Percentiles rank a stretch among this genome's conserved stretches.
Evolutionary conservation across 2,888 invertebrate genomes (phyloP).

Genomic region (Macrophya annulata): DNA sequence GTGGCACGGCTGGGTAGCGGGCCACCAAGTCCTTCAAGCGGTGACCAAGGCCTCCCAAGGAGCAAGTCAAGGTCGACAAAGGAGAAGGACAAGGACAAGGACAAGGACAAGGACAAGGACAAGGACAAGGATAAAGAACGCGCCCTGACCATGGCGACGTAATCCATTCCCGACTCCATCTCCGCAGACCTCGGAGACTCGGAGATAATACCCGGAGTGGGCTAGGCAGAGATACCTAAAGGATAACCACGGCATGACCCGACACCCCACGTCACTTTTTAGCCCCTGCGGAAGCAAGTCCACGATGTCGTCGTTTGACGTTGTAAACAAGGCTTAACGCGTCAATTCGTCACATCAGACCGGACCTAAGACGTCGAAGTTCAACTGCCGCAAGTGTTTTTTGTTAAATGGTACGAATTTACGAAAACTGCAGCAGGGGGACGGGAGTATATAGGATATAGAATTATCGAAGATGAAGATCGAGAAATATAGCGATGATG

Average conservation of each 20-base stretch:
- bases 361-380: neutral
- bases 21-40: conserved; percentile 73
- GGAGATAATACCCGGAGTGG: conserved; percentile 25
- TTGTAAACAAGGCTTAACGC: neutral
- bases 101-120: conserved; percentile 67
- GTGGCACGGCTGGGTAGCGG: conserved; percentile 73
- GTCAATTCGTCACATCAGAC: neutral
- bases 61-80: conserved; percentile 61
- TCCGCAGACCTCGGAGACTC: conserved; percentile 46
- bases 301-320: neutral
- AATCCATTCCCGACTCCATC: conserved; percentile 55
- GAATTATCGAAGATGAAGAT: neutral
- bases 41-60: conserved; percentile 56
- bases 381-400: neutral
- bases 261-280: conserved; percentile 34
- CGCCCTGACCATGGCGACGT: conserved; percentile 43
- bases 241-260: conserved; percentile 52
- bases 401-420: neutral
- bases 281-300: neutral
- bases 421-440: neutral
- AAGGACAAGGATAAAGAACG: conserved; percentile 71
- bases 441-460: neutral
- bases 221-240: conserved; percentile 2
- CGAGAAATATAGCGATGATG: neutral
- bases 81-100: conserved; percentile 67